phyloP scores from a whole-genome alignment of 2,888 invertebrate genomes.

The Falcaria lacertinaria region DNA sequence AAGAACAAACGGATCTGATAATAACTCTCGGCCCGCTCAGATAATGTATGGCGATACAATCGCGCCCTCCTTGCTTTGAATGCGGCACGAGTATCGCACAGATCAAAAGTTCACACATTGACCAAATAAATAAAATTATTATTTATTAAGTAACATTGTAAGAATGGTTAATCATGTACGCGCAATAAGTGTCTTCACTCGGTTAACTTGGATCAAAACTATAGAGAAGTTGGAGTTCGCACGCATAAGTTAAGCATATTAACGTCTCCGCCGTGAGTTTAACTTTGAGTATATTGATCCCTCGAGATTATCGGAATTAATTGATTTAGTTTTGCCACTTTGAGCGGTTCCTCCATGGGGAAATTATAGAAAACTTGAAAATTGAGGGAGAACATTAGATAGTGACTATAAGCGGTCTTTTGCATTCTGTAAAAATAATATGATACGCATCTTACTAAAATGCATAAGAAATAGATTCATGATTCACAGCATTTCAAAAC shows the following conservation, averaged over 20 bases:
- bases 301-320: constrained; percentile 50
- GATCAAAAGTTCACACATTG: constrained; percentile 35
- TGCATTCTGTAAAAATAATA: too few species aligned
- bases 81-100: constrained; percentile 32
- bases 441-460: too few species aligned
- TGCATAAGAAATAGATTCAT: not conserved
- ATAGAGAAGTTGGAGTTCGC: constrained; percentile 52
- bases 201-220: constrained; percentile 58
- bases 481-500: not conserved
- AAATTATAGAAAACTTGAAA: not conserved
- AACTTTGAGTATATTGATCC: constrained; percentile 54
- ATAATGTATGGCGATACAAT: constrained; percentile 51
- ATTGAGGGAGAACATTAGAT: too few species aligned
- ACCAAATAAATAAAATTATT: constrained; percentile 44
- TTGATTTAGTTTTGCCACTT: constrained; percentile 38
- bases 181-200: constrained; percentile 42
- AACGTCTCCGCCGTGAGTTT: constrained; percentile 53
- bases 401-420: too few species aligned
- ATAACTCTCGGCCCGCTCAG: constrained; percentile 47
- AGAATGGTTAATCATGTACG: constrained; percentile 40
- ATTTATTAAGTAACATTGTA: constrained; percentile 44
- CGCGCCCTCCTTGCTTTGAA: constrained; percentile 33
- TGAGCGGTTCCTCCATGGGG: not conserved
- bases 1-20: constrained; percentile 58
- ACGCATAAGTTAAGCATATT: constrained; percentile 65